Percentiles rank a stretch among this genome's conserved stretches.
Conservation (phyloP, 2,888 invertebrate genomes). For the Clusia tigrina region DNA sequence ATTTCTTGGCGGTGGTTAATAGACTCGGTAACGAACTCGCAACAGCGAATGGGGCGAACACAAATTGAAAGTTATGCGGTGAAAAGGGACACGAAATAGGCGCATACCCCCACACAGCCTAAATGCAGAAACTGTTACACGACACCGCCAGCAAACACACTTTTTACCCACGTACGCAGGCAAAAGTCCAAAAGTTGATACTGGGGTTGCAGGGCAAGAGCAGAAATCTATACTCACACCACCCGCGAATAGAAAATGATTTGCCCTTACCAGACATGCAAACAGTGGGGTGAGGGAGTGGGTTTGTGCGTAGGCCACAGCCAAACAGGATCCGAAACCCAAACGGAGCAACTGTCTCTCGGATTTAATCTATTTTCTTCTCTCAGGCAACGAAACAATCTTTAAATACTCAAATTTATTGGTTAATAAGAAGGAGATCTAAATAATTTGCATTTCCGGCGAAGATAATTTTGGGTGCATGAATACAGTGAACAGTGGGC, state of each 20-base stretch:
- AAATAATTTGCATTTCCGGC: conserved; percentile 46
- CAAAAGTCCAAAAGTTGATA: conserved; percentile 56
- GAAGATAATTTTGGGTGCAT: conserved; percentile 34
- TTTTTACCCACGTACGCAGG: conserved; percentile 39
- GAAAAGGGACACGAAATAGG: conserved; percentile 2
- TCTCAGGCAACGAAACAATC: conserved; percentile 35
- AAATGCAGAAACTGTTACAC: conserved; percentile 48
- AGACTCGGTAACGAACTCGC: conserved; percentile 9
- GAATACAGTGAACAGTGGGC: conserved; percentile 27
- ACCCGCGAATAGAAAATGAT: conserved; percentile 33
- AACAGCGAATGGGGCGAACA: conserved; percentile 29
- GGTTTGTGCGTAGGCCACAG: background rate
- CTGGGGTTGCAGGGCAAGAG: too few species aligned
- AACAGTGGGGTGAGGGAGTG: background rate
- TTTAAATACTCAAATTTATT: conserved; percentile 59
- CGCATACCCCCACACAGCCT: background rate
- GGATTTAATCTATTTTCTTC: conserved; percentile 53
- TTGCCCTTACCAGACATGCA: conserved; percentile 7
- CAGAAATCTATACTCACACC: too few species aligned
- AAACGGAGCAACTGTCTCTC: conserved; percentile 47
- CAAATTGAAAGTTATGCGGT: conserved; percentile 54
- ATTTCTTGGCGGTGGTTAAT: conserved; percentile 33
- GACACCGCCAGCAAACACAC: conserved; percentile 35
- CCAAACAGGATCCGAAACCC: conserved; percentile 48
- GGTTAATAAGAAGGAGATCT: conserved; percentile 57